Conservation (phyloP, 2,888 invertebrate species). For the Nephrotoma flavescens region DNA sequence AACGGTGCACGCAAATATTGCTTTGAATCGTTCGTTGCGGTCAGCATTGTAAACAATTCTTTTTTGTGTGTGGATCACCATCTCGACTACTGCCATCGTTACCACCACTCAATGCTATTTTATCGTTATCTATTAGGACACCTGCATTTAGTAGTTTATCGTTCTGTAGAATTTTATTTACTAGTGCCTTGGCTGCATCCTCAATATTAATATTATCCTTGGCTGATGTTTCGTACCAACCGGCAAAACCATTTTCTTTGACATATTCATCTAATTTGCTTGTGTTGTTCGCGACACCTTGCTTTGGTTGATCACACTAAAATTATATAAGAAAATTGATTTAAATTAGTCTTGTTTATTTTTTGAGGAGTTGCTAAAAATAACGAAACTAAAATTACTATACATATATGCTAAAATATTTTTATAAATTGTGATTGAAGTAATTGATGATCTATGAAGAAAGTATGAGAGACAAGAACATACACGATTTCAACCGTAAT, state of each 20-base stretch:
- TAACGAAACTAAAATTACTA: no score
- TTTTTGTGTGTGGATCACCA: not conserved
- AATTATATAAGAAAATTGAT: conserved; percentile 14
- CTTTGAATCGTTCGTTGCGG: not conserved
- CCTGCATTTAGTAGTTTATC: conserved; percentile 1
- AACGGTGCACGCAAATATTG: not conserved
- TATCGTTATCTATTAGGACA: not conserved
- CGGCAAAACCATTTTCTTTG: conserved; percentile 78
- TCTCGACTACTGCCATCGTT: not conserved
- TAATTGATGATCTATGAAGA: no score
- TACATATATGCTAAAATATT: no score
- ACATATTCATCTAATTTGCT: conserved; percentile 88
- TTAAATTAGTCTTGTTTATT: not conserved
- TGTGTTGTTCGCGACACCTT: conserved; percentile 68
- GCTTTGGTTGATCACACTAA: conserved; percentile 82
- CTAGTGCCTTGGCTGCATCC: conserved; percentile 81
- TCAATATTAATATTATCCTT: conserved; percentile 95
- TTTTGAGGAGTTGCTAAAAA: not conserved
- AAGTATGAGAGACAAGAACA: no score
- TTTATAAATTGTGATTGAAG: no score
- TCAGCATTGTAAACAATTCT: conserved; percentile 3
- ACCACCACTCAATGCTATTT: not conserved
- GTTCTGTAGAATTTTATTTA: conserved; percentile 46
- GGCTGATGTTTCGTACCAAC: conserved; percentile 94
- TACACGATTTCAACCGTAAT: no score